A percentile compares a stretch with the other conserved stretches of the same genome.
phyloP scores from a whole-genome alignment of 2,888 invertebrate species.

The Polia nebulosa region DNA sequence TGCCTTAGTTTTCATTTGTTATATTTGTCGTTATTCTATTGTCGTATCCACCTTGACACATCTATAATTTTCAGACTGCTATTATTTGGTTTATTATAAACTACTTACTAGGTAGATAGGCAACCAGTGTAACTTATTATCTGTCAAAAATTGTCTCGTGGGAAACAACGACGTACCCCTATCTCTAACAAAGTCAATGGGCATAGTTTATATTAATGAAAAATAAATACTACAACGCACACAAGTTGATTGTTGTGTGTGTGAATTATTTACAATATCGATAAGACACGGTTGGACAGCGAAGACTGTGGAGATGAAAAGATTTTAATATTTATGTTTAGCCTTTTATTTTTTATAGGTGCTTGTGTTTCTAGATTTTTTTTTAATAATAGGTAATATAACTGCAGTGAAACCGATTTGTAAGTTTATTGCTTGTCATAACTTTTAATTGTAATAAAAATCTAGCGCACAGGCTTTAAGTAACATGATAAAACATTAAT shows the following conservation, averaged over 20 bases:
- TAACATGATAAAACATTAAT: not conserved
- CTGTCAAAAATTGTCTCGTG: conserved; percentile 16
- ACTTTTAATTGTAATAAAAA: conserved; percentile 6
- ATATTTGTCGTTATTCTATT: no score
- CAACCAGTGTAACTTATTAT: no score
- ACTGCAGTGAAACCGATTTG: not conserved
- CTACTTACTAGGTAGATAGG: no score
- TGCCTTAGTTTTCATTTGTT: no score
- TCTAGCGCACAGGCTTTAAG: not conserved
- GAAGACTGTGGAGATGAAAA: conserved; percentile 35
- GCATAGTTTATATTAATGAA: conserved; percentile 22
- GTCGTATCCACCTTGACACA: no score
- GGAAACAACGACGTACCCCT: not conserved
- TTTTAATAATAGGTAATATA: not conserved
- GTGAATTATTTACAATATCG: conserved; percentile 54
- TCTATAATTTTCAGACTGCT: no score
- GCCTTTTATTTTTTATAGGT: not conserved
- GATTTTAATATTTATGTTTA: not conserved
- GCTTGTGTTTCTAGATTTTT: not conserved
- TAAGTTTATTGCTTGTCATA: not conserved
- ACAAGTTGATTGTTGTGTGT: conserved; percentile 21
- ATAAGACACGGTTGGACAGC: conserved; percentile 46
- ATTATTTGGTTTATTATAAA: no score
- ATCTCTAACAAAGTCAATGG: not conserved
- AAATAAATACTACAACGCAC: conserved; percentile 34